Base-by-base conservation (phyloP, 2,888 invertebrate species). In the Drosophila heteroneura region DNA sequence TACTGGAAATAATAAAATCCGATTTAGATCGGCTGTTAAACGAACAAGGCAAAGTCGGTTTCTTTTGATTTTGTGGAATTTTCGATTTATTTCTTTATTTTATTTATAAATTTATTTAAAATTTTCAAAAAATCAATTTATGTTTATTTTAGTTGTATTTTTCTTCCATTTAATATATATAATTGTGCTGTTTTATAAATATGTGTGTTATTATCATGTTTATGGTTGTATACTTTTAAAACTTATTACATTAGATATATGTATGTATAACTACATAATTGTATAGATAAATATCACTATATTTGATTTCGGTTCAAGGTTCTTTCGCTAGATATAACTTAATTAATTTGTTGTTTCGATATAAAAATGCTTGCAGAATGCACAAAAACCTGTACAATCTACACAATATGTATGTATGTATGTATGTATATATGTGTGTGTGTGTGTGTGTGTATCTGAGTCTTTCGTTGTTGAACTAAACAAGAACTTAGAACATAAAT, bases 271-370 rank as follows among this genome's bases (percentile, higher is more conserved):
- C 75, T 70, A 76, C 26, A 39, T 68, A 60, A 73, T 70, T 74
- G 71, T 87, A 89, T 78, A 76, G 78, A 90, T 87, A 90, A 90
- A 87, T 87, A 87, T 87, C 87, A 87, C 87, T 87, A 87, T 90
- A 90, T 87, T 87, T 87, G 87, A 87, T 90, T 86, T 90, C 89
- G 81, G 76, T 84, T 79, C 72, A 89, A 79, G 86, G 79, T 81
- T 79, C 72, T 67, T 72, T 69, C 37, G 64, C 87, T 86, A 83
- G 64, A 66, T 28, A 4, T 39, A 69, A 39, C 69, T 56, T 68
- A 54, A 32, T 26, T 54, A 7, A 53, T 59, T 56, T 59, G 68
- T 70, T 62, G 53, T 59, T 72, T 28, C n/a, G 52, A 60, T 54
- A 64, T 60, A 33, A 58, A 66, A 81, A 71, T 52, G 60, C 49